Base-by-base conservation (phyloP, 2,888 invertebrate species). In the Tetragonula carbonaria region DNA sequence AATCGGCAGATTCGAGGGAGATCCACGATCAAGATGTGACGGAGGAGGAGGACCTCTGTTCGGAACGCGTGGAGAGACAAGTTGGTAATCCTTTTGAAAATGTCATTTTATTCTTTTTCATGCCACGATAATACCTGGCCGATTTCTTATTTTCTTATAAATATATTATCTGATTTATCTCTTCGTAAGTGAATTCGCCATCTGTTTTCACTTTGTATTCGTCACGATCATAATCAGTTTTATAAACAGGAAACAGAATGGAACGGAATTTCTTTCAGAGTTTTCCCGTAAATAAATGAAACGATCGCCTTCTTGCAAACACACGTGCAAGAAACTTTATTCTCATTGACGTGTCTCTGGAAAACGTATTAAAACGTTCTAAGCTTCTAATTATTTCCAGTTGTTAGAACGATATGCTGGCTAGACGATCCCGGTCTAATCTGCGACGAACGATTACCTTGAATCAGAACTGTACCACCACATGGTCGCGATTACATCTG, bases 11-110 rank as follows among this genome's bases (percentile, higher is more conserved):
- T 62, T 23, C 71, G 21, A 28, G 3, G 21, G 67, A 18, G 21
- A 2, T 5, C 8, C 28, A 5, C 4, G 23, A 38, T 11, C 28
- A 1, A 4, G 38, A 65, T 57, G 74, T 59, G 14, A 14, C 33
- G 13, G 63, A 63, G 11, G 33, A 33, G 51, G 33, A 33, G 3
- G 80, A 59, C 16, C 18, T 55, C 21, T 14, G 53, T 6, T 51
- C 38, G 45, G 81, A 71, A 8, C 76, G 23, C 55, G 78, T 55
- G 76, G 81, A 74, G 78, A 74, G 77, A 75, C 85, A 87, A 82
- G 87, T 87, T 84, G 74, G 87, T 87, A 83, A 83, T 83, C 83
- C 28, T 73, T 83, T 57, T 75, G 2, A 65, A 55, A 4, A 28
- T 71, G 28, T n/a, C 73, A 3, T 16, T 28, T 50, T 28, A n/a